These are phyloP conservation scores for Pteruthius melanotis DNA, from an alignment of 2,113 vertebrate species.

Conservation along the genomic window DNA sequence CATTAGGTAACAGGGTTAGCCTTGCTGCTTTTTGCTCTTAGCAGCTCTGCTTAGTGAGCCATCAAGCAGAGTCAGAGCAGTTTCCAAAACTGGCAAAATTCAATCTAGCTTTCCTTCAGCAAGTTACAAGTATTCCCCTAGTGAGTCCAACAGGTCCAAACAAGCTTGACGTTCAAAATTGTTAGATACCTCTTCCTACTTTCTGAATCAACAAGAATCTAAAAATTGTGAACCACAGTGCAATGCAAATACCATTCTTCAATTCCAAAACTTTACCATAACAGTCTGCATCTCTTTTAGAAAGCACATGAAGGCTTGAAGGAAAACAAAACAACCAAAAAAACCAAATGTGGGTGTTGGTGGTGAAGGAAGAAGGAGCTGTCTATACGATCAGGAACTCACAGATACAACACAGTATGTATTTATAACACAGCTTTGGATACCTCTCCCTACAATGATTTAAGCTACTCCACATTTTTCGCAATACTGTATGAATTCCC, in stretches of 20 bases:
- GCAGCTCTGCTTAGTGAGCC: neutral
- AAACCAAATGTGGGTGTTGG: neutral
- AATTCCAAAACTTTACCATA: neutral
- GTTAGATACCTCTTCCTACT: neutral
- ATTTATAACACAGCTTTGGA: neutral
- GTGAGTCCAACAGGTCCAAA: neutral
- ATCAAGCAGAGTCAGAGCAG: neutral
- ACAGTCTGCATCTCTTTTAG: neutral
- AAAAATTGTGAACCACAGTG: neutral
- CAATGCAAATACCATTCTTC: neutral
- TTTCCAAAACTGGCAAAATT: neutral
- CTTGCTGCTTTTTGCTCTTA: neutral
- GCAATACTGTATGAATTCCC: neutral
- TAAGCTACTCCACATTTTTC: neutral
- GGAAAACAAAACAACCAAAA: neutral
- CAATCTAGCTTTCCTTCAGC: neutral
- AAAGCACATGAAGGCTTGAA: neutral
- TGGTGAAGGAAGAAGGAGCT: neutral
- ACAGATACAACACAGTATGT: neutral
- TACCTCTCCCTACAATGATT: neutral
- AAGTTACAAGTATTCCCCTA: neutral
- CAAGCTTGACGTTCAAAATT: neutral
- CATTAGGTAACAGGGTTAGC: neutral
- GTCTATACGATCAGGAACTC: neutral
- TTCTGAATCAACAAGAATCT: neutral